Conservation (phyloP, 2,113 vertebrate genomes). For the Hyperopisus bebe region DNA sequence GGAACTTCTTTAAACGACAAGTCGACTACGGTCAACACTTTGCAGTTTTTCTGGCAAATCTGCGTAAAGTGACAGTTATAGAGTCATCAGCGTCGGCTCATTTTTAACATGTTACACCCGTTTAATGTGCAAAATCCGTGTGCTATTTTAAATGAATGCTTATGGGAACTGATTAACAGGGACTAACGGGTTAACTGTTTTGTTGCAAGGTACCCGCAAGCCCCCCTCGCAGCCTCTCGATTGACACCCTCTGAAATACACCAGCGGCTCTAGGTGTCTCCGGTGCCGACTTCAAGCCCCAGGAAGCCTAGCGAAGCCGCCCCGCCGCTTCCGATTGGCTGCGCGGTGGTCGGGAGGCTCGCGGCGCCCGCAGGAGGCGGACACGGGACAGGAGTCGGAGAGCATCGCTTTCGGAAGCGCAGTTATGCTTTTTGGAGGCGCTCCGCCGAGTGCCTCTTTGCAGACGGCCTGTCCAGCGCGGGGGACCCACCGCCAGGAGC, state of each 20-base stretch:
- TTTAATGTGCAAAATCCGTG: neutral
- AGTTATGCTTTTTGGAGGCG: constrained; percentile 35
- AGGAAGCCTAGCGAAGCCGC: constrained; percentile 32
- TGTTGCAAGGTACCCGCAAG: neutral
- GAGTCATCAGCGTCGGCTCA: neutral
- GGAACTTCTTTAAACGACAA: neutral
- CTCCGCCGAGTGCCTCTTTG: constrained; percentile 27
- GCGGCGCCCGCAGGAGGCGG: constrained; percentile 42
- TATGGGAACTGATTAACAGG: neutral
- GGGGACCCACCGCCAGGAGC: constrained; percentile 45
- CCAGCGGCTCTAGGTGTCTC: neutral
- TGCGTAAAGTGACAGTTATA: neutral
- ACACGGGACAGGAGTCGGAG: constrained; percentile 43
- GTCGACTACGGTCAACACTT: neutral
- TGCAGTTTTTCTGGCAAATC: neutral
- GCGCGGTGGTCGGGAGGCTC: constrained; percentile 14
- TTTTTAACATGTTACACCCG: neutral
- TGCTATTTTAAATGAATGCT: neutral
- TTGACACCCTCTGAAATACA: neutral
- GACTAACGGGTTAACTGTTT: neutral
- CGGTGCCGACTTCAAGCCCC: constrained; percentile 45
- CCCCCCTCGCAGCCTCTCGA: neutral
- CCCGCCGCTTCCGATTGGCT: constrained; percentile 49
- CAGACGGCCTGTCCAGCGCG: constrained; percentile 34
- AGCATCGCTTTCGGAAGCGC: constrained; percentile 35